Conservation (phyloP, 2,113 vertebrate species). For the Hassar affinis region DNA sequence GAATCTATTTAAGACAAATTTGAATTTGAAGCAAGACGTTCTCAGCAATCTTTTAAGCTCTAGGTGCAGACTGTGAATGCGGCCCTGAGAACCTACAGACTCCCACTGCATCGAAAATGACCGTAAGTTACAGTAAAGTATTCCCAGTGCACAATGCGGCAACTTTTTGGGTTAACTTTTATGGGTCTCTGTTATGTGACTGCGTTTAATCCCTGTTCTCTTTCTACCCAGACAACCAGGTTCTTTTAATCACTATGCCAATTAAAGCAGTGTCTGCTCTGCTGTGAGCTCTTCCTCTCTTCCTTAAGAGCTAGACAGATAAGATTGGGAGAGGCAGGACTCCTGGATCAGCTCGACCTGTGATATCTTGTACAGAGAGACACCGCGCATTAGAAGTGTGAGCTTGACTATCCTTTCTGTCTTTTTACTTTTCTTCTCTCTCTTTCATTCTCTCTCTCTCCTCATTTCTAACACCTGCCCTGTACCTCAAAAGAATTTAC, state of each 20-base stretch:
- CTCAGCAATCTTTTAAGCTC: background rate
- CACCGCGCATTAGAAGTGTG: constrained; percentile 1
- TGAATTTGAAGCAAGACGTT: background rate
- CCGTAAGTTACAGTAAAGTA: background rate
- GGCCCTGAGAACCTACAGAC: background rate
- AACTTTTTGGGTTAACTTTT: constrained; percentile 39
- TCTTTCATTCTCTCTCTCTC: background rate
- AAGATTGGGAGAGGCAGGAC: constrained; percentile 26
- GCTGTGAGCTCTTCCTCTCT: constrained; percentile 67
- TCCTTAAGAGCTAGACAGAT: constrained; percentile 42
- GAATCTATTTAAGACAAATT: background rate
- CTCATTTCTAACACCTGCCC: background rate
- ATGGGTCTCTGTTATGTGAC: constrained; percentile 59
- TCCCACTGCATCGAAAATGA: background rate
- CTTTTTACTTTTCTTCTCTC: no score
- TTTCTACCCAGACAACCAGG: constrained; percentile 66
- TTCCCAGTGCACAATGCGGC: no score
- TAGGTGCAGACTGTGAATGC: background rate
- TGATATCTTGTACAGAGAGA: background rate
- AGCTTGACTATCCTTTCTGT: constrained; percentile 1
- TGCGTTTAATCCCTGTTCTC: constrained; percentile 73
- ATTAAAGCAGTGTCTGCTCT: constrained; percentile 78
- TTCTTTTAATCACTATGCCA: constrained; percentile 86
- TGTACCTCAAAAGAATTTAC: background rate
- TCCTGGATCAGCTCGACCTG: constrained; percentile 5